Base-by-base conservation (phyloP, 2,113 vertebrate species). In the Struthio camelus region DNA sequence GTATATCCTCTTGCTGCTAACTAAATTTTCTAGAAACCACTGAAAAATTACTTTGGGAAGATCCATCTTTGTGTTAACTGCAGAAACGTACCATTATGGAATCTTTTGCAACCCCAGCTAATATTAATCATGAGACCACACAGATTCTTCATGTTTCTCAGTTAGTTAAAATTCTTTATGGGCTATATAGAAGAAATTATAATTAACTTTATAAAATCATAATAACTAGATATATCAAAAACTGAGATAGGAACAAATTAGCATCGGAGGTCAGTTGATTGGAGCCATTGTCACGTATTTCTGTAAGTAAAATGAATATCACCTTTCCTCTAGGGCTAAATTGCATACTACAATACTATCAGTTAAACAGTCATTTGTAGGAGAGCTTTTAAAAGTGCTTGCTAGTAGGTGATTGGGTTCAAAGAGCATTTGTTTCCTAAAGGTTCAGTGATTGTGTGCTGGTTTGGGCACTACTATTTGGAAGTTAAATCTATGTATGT, bases 1-100 rank as follows among this genome's bases (percentile, higher is more conserved):
- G 7, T n/a, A 15, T 40, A 64, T n/a, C 42, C 30, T 90, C 61
- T 66, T 44, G 36, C 54, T 79, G 27, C n/a, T 64, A 44, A 62
- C 28, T 72, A 23, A 72, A 56, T 32, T 72, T 90, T 82, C 67
- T 56, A 73, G 80, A 89, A 86, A 80, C 32, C 53, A 36, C 11
- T 9, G 19, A 14, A 61, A 25, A 0, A 2, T 78, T 75, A 27
- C 10, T 10, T 64, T 53, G n/a, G n/a, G n/a, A n/a, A n/a, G n/a
- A n/a, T n/a, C n/a, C n/a, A n/a, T n/a, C n/a, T n/a, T n/a, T n/a
- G n/a, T n/a, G n/a, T n/a, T n/a, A n/a, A n/a, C n/a, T n/a, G n/a
- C n/a, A 50, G 53, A 70, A 94, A 91, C 25, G 9, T 38, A 51
- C 28, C 8, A 14, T 84, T 86, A n/a, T 40, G 30, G 34, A 80